Conservation (phyloP, 2,888 invertebrate genomes). For the Mimas tiliae region DNA sequence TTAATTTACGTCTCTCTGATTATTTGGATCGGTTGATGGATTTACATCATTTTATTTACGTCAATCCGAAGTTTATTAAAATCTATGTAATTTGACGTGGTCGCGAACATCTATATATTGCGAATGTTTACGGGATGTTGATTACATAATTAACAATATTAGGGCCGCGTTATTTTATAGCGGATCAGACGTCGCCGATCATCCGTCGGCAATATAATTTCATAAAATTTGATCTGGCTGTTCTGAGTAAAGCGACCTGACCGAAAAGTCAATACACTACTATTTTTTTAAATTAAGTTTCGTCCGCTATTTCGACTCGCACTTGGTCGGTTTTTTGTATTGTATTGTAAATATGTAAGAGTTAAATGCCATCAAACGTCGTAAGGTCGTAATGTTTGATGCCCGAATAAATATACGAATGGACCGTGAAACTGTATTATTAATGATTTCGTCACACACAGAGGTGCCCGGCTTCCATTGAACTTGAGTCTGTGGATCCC, state of each 20-base stretch:
- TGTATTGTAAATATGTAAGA: neutral
- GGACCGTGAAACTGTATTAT: conserved; percentile 10
- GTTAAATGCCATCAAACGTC: conserved; percentile 7
- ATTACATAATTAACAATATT: neutral
- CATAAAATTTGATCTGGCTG: too few species aligned
- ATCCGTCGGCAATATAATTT: too few species aligned
- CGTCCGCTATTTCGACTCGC: too few species aligned
- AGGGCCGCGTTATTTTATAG: neutral
- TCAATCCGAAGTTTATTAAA: conserved; percentile 12
- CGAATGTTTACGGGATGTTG: neutral
- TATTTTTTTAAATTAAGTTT: too few species aligned
- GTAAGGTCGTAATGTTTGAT: conserved; percentile 5
- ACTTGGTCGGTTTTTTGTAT: too few species aligned
- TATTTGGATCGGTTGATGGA: neutral
- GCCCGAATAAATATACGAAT: conserved; percentile 10
- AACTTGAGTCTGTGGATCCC: neutral
- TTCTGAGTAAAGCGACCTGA: too few species aligned
- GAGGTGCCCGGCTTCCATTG: neutral
- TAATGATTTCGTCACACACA: conserved; percentile 4
- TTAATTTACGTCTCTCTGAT: conserved; percentile 5
- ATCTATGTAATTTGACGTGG: neutral
- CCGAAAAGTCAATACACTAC: too few species aligned
- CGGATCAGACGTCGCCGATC: too few species aligned
- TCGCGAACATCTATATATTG: neutral
- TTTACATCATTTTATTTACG: conserved; percentile 19